Evolutionary conservation across 2,888 invertebrate species (phyloP), one percentile per base, ranked within the genome.

Genomic region (Cephalotes varians): DNA sequence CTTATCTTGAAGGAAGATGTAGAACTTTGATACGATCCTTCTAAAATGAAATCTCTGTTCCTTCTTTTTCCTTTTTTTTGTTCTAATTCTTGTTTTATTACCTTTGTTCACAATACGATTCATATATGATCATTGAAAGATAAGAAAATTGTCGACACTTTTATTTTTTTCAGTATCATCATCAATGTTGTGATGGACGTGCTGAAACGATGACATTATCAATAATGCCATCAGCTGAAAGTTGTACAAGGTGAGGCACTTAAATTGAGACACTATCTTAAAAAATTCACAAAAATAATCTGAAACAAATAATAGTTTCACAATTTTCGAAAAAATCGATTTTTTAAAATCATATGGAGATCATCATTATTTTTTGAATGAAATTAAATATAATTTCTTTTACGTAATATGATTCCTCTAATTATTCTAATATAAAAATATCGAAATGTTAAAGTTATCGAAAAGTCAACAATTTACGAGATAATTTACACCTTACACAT

Each of bases 1-100:
- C 82, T 76, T 84, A 83, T 60, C 40, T 72, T 40, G 47, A 82
- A 62, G 72, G 69, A 83, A 69, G 44, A 69, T 69, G 60, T 74
- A 6, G 34, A 69, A 54, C 44, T 67, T n/a, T 47, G 31, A 81
- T 73, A 62, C 44, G 60, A 69, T 71, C 65, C 65, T 47, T 37
- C 15, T 54, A 34, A 60, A 62, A 74, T n/a, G 37, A 67, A 67
- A 83, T 69, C 49, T 51, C n/a, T 74, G 2, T 74, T n/a, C 4
- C 21, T 34, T 0, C 9, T 25, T n/a, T 12, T 25, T 10, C 25
- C 12, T 18, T 9, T 18, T 12, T 51, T 18, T 54, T 25, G 12
- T 40, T 2, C 37, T 37, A 44, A 65, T 28, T 21, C 15, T 12
- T 56, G 4, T 40, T 31, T 7, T 44, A n/a, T 40, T 40, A 31